A percentile compares a stretch with the other conserved stretches of the same genome.
These are phyloP conservation scores for Galemys pyrenaicus DNA, from an alignment of 2,113 vertebrate species.

Conservation along the genomic window DNA sequence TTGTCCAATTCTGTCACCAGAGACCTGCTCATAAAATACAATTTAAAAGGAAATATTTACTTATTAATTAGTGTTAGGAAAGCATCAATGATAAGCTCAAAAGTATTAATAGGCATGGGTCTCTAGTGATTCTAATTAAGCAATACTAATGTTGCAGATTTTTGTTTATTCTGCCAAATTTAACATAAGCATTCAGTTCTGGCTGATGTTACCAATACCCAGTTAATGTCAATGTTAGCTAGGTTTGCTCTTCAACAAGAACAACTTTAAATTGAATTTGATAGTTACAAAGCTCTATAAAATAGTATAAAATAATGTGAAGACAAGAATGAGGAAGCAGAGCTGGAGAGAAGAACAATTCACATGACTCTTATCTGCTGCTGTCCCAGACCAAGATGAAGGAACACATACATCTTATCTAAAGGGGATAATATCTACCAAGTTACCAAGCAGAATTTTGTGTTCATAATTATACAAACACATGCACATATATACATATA, in stretches of 20 bases:
- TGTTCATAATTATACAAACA: background rate
- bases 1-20: constrained; percentile 11
- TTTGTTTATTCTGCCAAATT: constrained; percentile 40
- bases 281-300: background rate
- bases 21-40: constrained; percentile 25
- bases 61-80: constrained; percentile 54
- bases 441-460: background rate
- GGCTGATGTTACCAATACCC: background rate
- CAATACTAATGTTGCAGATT: background rate
- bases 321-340: background rate
- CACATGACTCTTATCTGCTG: background rate
- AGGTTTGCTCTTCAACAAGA: background rate
- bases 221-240: constrained; percentile 32
- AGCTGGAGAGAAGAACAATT: background rate
- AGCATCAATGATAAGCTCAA: background rate
- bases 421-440: accelerated
- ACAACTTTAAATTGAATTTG: constrained; percentile 12
- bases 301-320: background rate
- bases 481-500: no score
- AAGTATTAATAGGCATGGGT: constrained; percentile 29
- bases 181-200: constrained; percentile 18
- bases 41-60: constrained; percentile 55
- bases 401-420: accelerated
- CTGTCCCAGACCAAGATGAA: background rate
- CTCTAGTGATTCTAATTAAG: constrained; percentile 28